Percentiles rank a stretch among this genome's conserved stretches.
These are phyloP conservation scores for Drosophila auraria DNA, from an alignment of 1,140 invertebrate species.

Conservation along the genomic window DNA sequence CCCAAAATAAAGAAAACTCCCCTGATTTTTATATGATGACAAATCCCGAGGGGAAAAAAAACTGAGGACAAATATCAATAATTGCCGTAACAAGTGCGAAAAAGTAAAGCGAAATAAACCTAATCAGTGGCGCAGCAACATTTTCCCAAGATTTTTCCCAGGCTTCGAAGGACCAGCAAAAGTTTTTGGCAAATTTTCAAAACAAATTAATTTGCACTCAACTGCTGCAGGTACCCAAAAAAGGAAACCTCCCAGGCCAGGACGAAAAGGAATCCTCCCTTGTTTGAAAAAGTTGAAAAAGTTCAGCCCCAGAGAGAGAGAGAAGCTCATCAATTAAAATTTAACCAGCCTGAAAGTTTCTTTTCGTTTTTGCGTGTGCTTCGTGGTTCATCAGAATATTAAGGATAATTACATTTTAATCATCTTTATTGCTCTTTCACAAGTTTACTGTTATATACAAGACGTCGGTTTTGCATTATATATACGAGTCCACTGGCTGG, in stretches of 20 bases:
- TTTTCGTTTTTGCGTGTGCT: slow-evolving; percentile 11
- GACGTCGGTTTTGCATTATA: slow-evolving; percentile 65
- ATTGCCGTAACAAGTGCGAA: slow-evolving; percentile 75
- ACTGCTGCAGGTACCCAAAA: slow-evolving; percentile 44
- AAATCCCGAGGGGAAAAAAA: slow-evolving; percentile 49
- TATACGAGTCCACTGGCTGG: slow-evolving; percentile 30
- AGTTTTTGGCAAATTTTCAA: slow-evolving; percentile 76
- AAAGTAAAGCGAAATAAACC: slow-evolving; percentile 42
- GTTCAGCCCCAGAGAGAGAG: slow-evolving; percentile 70
- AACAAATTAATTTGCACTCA: slow-evolving; percentile 81
- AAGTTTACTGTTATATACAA: slow-evolving; percentile 80
- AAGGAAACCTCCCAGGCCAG: background rate
- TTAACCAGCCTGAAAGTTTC: slow-evolving; percentile 48
- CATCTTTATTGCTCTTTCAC: slow-evolving; percentile 84
- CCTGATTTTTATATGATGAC: slow-evolving; percentile 20
- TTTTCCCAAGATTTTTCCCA: slow-evolving; percentile 61
- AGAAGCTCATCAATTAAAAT: slow-evolving; percentile 82
- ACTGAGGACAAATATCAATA: slow-evolving; percentile 60
- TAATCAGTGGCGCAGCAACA: slow-evolving; percentile 28
- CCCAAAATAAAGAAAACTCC: slow-evolving; percentile 17
- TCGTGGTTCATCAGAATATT: slow-evolving; percentile 75
- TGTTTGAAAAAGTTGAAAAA: slow-evolving; percentile 70
- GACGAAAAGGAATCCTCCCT: background rate
- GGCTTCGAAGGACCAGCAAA: slow-evolving; percentile 29
- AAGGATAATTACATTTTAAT: slow-evolving; percentile 85